These are phyloP conservation scores for Lomographa bimaculata DNA, from an alignment of 2,888 invertebrate genomes.

Conservation along the genomic window DNA sequence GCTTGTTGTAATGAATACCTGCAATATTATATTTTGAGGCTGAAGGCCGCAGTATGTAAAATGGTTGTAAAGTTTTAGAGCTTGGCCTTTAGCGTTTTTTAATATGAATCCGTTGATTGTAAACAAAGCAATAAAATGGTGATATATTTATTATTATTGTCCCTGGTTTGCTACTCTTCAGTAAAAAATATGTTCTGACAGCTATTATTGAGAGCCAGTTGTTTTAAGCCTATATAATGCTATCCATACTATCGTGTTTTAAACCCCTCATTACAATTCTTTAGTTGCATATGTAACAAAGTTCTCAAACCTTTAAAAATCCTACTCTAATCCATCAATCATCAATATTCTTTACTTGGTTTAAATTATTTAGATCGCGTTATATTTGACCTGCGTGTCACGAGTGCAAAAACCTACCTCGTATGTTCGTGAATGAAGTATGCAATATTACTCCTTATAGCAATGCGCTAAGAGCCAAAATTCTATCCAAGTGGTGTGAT, in stretches of 20 bases:
- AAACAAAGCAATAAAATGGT: slow-evolving; percentile 1
- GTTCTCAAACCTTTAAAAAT: no score
- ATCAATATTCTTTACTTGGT: no score
- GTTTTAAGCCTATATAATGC: no score
- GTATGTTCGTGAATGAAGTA: background rate
- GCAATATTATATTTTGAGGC: background rate
- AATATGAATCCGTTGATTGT: no score
- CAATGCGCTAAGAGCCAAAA: slow-evolving; percentile 1
- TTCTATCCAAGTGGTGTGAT: background rate
- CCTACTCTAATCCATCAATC: no score
- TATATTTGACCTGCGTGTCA: slow-evolving; percentile 5
- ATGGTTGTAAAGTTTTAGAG: background rate
- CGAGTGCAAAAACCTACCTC: slow-evolving; percentile 16
- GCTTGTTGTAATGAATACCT: slow-evolving; percentile 6
- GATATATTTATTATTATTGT: no score
- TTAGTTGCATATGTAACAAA: no score
- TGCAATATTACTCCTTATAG: background rate
- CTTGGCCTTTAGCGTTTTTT: slow-evolving; percentile 1
- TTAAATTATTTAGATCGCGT: slow-evolving; percentile 13
- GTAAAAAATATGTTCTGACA: no score
- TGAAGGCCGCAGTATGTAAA: slow-evolving; percentile 4
- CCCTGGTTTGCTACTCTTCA: no score
- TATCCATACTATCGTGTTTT: no score
- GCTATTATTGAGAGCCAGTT: no score
- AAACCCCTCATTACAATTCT: no score